Percentiles rank a stretch among this genome's conserved stretches.
phyloP scores from a whole-genome alignment of 2,888 invertebrate genomes.

The Drosophila ezoana region DNA sequence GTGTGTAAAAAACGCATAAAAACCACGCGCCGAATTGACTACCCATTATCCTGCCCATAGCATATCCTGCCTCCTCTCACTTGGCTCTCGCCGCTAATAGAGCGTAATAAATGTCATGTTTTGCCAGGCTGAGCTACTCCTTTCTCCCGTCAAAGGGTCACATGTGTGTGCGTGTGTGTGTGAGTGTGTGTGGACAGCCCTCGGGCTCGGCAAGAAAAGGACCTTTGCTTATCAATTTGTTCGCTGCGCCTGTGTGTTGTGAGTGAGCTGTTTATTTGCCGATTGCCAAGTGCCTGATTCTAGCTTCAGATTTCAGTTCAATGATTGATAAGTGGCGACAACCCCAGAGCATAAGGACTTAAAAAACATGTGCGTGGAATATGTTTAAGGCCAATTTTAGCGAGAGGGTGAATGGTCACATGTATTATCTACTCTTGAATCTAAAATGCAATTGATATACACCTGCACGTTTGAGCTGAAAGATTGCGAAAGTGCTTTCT shows the following conservation, averaged over 20 bases:
- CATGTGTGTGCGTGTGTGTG: slow-evolving; percentile 16
- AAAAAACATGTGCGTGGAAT: slow-evolving; percentile 1
- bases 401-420: background rate
- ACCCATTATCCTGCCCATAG: slow-evolving; percentile 48
- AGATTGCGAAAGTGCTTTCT: background rate
- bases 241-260: slow-evolving; percentile 6
- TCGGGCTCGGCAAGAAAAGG: slow-evolving; percentile 22
- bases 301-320: slow-evolving; percentile 28
- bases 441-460: slow-evolving; percentile 15
- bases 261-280: slow-evolving; percentile 63
- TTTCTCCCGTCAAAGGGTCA: slow-evolving; percentile 33
- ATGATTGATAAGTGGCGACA: slow-evolving; percentile 50
- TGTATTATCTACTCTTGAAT: slow-evolving; percentile 7
- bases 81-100: slow-evolving; percentile 66
- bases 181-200: slow-evolving; percentile 40
- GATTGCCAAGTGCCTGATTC: slow-evolving; percentile 48
- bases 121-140: slow-evolving; percentile 62
- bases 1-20: slow-evolving; percentile 55
- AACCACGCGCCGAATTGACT: slow-evolving; percentile 52
- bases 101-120: slow-evolving; percentile 82
- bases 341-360: slow-evolving; percentile 19
- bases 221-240: slow-evolving; percentile 45
- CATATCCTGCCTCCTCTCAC: slow-evolving; percentile 36
- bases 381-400: slow-evolving; percentile 11
- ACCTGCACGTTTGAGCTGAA: background rate